Conservation (phyloP, 2,888 invertebrate species). For the Brachycybe producta region DNA sequence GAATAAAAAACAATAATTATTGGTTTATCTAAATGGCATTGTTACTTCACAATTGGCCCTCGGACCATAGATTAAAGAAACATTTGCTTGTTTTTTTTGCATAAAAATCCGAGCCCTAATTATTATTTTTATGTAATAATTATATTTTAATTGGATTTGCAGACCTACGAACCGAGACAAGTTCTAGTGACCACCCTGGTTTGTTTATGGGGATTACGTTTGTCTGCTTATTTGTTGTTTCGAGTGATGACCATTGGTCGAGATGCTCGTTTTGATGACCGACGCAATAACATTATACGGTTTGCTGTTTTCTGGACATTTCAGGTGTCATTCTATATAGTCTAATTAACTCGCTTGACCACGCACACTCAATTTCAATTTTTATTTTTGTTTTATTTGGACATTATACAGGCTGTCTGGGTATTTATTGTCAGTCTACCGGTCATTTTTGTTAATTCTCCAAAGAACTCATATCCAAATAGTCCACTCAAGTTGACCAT, state of each 20-base stretch:
- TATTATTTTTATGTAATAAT: too few species aligned
- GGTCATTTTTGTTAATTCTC: constrained; percentile 79
- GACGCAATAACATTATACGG: constrained; percentile 66
- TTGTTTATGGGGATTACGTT: constrained; percentile 71
- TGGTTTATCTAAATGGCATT: too few species aligned
- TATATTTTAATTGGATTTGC: not conserved
- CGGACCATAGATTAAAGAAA: too few species aligned
- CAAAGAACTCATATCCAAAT: constrained; percentile 28
- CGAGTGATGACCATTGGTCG: constrained; percentile 78
- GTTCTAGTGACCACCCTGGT: constrained; percentile 81
- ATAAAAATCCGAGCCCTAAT: too few species aligned
- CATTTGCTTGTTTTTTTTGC: too few species aligned
- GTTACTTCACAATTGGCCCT: too few species aligned
- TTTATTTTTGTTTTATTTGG: not conserved
- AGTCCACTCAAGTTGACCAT: constrained; percentile 57
- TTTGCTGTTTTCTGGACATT: constrained; percentile 91
- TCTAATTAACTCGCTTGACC: not conserved
- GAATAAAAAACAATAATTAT: too few species aligned
- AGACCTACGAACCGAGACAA: constrained; percentile 69
- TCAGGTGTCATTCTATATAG: constrained; percentile 44
- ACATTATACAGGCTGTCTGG: constrained; percentile 48
- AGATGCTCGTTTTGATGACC: constrained; percentile 81
- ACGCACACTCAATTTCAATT: not conserved
- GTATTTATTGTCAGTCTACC: constrained; percentile 82
- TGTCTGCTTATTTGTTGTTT: constrained; percentile 79